Evolutionary conservation across 2,797 vertebrate genomes (phyloP).

Genomic region (Peromyscus melanophrys): DNA sequence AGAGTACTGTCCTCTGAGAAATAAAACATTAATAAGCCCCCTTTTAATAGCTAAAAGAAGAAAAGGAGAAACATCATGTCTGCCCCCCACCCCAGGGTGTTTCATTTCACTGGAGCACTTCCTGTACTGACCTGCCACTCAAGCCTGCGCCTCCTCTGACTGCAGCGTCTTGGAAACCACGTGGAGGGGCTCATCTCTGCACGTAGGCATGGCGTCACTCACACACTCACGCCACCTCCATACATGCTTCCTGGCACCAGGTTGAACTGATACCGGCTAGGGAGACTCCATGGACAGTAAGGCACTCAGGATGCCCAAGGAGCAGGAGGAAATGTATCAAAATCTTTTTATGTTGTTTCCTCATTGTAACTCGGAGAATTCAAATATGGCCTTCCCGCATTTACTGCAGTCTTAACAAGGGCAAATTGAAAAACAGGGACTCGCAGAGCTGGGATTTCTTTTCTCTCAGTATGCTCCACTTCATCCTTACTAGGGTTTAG

Average conservation of each 20-base stretch:
- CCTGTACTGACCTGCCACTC: background rate
- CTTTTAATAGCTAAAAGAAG: constrained; percentile 30
- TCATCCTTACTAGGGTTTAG: background rate
- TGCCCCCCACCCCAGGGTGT: too few species aligned
- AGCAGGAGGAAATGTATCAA: constrained; percentile 50
- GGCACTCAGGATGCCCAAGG: constrained; percentile 67
- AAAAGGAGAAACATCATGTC: background rate
- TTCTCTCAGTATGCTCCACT: background rate
- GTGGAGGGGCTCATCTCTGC: background rate
- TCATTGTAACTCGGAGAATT: constrained; percentile 50
- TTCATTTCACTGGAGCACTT: background rate
- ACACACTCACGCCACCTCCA: constrained; percentile 46
- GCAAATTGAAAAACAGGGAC: background rate
- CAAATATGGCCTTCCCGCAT: background rate
- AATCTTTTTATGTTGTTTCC: background rate
- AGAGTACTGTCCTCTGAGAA: background rate
- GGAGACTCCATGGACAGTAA: constrained; percentile 65
- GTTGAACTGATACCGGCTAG: constrained; percentile 61
- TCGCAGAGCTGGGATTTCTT: background rate
- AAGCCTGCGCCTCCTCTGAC: background rate
- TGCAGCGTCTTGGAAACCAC: background rate
- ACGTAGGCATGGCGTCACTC: constrained; percentile 48
- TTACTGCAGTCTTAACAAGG: constrained; percentile 18
- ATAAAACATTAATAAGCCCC: background rate
- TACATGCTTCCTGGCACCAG: constrained; percentile 61